Evolutionary conservation across 2,113 vertebrate species (phyloP), one percentile per base, ranked within the genome.

Genomic region (Grantiella picta): DNA sequence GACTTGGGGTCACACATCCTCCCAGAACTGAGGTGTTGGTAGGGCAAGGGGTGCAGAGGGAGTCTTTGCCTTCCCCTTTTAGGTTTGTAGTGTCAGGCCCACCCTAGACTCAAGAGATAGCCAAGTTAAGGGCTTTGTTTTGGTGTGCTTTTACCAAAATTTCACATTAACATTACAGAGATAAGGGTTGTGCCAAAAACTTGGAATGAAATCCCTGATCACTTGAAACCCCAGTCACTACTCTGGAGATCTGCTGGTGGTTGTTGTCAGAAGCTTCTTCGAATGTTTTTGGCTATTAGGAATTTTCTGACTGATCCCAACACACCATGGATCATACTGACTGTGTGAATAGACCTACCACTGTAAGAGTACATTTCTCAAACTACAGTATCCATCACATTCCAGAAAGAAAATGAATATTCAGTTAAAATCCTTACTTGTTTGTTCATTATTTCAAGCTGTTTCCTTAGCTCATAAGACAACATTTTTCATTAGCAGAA

Each of bases 401-500:
- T 82, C 24, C 68, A 73, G 50, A 80, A 35, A 88, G 38, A 73
- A 92, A 88, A 76, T 10, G 10, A 75, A 72, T 68, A 44, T 38
- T 78, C 28, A 28, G 8, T 56, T 73, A 31, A 90, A 79, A 65
- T 57, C 54, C 50, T 61, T 56, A 35, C 11, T 91, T 66, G 8
- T 33, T 88, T 49, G 49, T 42, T 86, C 65, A n/a, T 60, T 82
- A 66, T 81, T 93, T 82, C 64, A 86, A 80, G 20, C 25, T 72
- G 9, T 54, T 85, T 42, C 64, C 66, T 78, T 72, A 64, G 29
- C 73, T 71, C 2, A 0, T 23, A 72, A 56, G 40, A 64, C 31
- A 86, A 31, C 31, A 18, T 60, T 84, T 94, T 94, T 80, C 82
- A 64, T 60, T 29, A 81, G 65, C 50, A 92, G 82, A 91, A 95